Conservation (phyloP, 2,888 invertebrate species). For the Apamea anceps region DNA sequence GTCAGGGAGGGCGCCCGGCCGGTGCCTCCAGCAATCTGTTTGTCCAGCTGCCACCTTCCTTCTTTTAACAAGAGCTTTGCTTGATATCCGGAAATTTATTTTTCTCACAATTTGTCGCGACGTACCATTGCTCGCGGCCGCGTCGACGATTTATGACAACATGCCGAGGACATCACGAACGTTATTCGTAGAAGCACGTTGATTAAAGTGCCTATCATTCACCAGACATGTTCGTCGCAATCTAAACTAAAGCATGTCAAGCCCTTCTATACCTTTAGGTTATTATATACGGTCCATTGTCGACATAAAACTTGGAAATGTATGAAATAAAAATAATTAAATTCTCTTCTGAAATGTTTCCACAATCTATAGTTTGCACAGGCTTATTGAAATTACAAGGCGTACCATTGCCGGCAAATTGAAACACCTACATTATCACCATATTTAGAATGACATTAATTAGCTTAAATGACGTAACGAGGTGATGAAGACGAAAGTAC, state of each 20-base stretch:
- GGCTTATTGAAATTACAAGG: neutral
- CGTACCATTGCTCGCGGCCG: constrained; percentile 68
- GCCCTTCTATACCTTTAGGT: constrained; percentile 18
- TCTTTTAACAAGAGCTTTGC: constrained; percentile 87
- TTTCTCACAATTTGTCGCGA: constrained; percentile 79
- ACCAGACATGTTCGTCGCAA: constrained; percentile 39
- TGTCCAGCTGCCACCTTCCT: constrained; percentile 87
- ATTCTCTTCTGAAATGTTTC: neutral
- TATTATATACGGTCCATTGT: neutral
- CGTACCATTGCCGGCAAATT: neutral
- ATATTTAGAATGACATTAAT: constrained; percentile 46
- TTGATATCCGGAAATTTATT: constrained; percentile 84
- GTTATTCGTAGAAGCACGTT: constrained; percentile 59
- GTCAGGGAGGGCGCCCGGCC: constrained; percentile 73
- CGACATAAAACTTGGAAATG: neutral
- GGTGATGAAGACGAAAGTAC: constrained; percentile 21
- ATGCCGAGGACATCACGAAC: constrained; percentile 58
- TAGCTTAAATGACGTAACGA: constrained; percentile 30
- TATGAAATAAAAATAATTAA: neutral
- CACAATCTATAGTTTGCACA: neutral
- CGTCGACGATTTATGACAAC: constrained; percentile 73
- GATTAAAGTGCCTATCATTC: constrained; percentile 68
- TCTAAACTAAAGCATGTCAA: constrained; percentile 46
- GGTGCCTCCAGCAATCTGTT: constrained; percentile 83
- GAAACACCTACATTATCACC: constrained; percentile 10